These are phyloP conservation scores for Parelbella ahira DNA, from an alignment of 2,888 invertebrate species.

Conservation along the genomic window DNA sequence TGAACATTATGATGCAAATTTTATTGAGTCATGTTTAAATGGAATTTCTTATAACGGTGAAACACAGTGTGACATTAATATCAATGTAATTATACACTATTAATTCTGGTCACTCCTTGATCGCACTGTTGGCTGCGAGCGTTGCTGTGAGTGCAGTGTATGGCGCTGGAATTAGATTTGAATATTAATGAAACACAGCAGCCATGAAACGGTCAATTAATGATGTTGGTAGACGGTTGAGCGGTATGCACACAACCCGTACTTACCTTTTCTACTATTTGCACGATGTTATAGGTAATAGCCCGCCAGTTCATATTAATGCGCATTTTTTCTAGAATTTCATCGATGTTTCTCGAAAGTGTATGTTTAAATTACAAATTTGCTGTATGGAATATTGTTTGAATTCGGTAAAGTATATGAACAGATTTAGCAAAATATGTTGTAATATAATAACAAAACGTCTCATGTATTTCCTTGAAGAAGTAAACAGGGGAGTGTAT, in stretches of 20 bases:
- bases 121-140: constrained; percentile 29
- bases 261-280: no score
- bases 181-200: constrained; percentile 65
- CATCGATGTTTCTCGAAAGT: no score
- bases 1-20: constrained; percentile 52
- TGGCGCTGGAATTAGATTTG: constrained; percentile 42
- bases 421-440: no score
- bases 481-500: no score
- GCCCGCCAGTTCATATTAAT: no score
- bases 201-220: constrained; percentile 72
- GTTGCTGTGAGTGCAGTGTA: constrained; percentile 18
- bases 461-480: no score
- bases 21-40: constrained; percentile 33
- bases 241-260: constrained; percentile 8
- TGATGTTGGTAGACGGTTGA: constrained; percentile 55
- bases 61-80: constrained; percentile 38
- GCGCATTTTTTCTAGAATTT: no score
- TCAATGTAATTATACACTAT: constrained; percentile 40
- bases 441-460: no score
- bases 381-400: no score
- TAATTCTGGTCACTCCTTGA: constrained; percentile 39
- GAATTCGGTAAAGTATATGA: no score
- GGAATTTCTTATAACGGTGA: constrained; percentile 35
- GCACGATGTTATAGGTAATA: no score
- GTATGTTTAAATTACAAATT: no score